These are phyloP conservation scores for Macquaria ambigua DNA, from an alignment of 2,113 vertebrate species.

Conservation along the genomic window DNA sequence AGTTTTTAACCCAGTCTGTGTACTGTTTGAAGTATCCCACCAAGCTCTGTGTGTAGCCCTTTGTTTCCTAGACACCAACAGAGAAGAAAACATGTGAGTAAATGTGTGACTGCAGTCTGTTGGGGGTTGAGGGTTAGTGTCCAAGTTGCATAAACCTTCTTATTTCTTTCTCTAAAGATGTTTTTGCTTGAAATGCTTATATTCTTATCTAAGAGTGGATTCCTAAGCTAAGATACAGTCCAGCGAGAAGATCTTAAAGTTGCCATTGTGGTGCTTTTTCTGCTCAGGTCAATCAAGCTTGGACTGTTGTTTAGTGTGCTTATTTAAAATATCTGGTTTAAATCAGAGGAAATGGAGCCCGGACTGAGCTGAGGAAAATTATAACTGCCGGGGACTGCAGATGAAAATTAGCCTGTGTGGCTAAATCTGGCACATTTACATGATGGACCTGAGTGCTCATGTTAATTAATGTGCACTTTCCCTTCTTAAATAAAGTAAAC, in stretches of 20 bases:
- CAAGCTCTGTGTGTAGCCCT: constrained; percentile 85
- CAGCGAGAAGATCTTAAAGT: background rate
- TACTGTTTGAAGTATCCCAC: constrained; percentile 91
- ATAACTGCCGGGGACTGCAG: background rate
- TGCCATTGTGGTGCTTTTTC: background rate
- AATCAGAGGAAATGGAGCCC: background rate
- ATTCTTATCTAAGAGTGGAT: background rate
- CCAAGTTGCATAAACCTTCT: background rate
- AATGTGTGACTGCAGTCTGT: background rate
- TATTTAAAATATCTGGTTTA: background rate
- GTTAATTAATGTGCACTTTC: too few relatives aligned
- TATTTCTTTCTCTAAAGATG: background rate
- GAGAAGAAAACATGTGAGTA: background rate
- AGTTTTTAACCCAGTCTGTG: constrained; percentile 88
- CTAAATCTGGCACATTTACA: too few relatives aligned
- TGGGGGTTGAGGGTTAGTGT: background rate
- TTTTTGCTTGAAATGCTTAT: background rate
- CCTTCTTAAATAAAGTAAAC: too few relatives aligned
- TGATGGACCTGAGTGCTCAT: too few relatives aligned
- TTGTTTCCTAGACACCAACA: constrained; percentile 86
- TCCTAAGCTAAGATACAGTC: background rate
- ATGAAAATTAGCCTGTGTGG: too few relatives aligned
- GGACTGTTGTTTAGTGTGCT: background rate
- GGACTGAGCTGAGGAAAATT: background rate
- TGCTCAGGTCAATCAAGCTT: background rate